Evolutionary conservation across 2,797 vertebrate species (phyloP).

Genomic region (Rhinogobio ventralis): DNA sequence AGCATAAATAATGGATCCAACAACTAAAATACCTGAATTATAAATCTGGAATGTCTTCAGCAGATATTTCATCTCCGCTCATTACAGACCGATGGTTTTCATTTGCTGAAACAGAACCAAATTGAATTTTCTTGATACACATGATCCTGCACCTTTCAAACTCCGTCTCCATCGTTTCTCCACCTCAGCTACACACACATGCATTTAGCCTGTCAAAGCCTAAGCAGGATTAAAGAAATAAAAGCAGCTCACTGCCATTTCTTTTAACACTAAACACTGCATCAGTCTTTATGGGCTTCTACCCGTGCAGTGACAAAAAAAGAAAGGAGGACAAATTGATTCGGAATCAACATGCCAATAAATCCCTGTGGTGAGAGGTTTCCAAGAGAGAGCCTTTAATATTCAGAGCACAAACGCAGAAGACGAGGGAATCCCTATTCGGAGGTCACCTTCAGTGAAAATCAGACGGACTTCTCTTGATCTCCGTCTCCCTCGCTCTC

Average conservation of each 20-base stretch:
- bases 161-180: background rate
- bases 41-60: background rate
- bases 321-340: background rate
- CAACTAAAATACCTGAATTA: background rate
- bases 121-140: too few relatives aligned
- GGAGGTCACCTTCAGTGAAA: constrained; percentile 59
- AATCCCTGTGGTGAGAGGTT: background rate
- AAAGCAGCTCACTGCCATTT: background rate
- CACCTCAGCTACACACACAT: background rate
- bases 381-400: background rate
- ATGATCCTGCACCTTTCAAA: background rate
- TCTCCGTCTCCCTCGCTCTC: background rate
- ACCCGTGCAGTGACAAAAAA: background rate
- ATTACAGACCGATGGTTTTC: background rate
- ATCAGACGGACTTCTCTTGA: background rate
- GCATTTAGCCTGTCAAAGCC: background rate
- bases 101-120: background rate
- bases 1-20: background rate
- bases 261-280: background rate
- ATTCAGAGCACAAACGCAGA: constrained; percentile 15
- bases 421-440: constrained; percentile 59
- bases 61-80: background rate
- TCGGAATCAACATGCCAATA: background rate
- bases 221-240: constrained; percentile 27
- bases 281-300: background rate